Conservation (phyloP, 2,797 vertebrate species). For the Tokudaia muenninki region DNA sequence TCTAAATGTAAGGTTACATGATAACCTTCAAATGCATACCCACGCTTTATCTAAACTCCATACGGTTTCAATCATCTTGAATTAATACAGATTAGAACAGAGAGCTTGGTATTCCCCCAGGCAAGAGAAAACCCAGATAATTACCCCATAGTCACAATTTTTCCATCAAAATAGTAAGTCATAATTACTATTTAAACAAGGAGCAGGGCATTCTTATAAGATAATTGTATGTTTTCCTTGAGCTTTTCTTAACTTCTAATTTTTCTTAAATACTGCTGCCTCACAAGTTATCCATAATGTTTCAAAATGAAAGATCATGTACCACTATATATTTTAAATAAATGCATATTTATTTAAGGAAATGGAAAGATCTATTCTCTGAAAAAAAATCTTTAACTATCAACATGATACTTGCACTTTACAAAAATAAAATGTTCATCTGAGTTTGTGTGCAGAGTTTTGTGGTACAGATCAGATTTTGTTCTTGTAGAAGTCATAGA, state of each 20-base stretch:
- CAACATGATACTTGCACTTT: not conserved
- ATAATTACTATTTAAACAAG: constrained; percentile 63
- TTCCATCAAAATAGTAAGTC: constrained; percentile 28
- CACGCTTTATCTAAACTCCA: constrained; percentile 30
- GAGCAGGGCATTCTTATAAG: not conserved
- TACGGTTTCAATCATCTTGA: constrained; percentile 54
- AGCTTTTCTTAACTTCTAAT: constrained; percentile 56
- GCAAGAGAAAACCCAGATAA: constrained; percentile 40
- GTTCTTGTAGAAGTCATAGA: not conserved
- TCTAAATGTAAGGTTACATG: constrained; percentile 44
- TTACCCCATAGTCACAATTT: constrained; percentile 51
- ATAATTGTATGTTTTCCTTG: constrained; percentile 56
- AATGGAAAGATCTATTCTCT: not conserved
- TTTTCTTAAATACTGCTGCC: constrained; percentile 1
- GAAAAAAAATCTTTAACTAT: constrained; percentile 40
- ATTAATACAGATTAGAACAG: constrained; percentile 25
- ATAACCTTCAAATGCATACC: constrained; percentile 7
- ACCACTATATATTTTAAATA: constrained; percentile 28
- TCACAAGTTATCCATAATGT: constrained; percentile 18
- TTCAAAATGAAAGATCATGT: not conserved
- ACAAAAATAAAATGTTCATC: not conserved
- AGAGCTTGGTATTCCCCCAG: constrained; percentile 25
- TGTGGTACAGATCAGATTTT: not conserved
- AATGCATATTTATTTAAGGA: constrained; percentile 39
- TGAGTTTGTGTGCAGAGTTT: not conserved